Evolutionary conservation across 2,888 invertebrate genomes (phyloP).

Genomic region (Oscheius sp.): DNA sequence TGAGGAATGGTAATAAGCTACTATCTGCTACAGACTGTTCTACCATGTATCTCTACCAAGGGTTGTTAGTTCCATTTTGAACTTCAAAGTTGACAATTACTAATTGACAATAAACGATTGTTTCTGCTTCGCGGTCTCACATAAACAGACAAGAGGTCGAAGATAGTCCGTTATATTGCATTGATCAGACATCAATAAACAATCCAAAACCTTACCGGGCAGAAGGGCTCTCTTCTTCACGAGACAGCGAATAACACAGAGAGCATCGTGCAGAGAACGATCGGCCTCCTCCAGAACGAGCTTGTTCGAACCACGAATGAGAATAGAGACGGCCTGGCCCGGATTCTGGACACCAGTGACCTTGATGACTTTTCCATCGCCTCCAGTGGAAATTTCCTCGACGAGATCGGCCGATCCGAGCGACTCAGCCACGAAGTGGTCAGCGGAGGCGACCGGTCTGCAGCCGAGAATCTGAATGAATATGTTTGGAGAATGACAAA

Average conservation of each 20-base stretch:
- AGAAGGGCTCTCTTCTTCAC: constrained; percentile 83
- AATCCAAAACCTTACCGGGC: constrained; percentile 54
- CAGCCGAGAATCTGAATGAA: constrained; percentile 67
- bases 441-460: constrained; percentile 94
- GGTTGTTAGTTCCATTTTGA: too few species aligned
- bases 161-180: too few species aligned
- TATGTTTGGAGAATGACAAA: not conserved
- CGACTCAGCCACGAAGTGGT: constrained; percentile 93
- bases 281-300: constrained; percentile 90
- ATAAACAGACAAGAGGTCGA: too few species aligned
- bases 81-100: too few species aligned
- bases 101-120: too few species aligned
- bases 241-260: constrained; percentile 92
- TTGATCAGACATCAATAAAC: too few species aligned
- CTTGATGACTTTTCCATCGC: constrained; percentile 88
- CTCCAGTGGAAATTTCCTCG: constrained; percentile 90
- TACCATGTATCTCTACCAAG: too few species aligned
- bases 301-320: constrained; percentile 90
- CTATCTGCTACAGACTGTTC: too few species aligned
- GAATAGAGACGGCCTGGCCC: constrained; percentile 90
- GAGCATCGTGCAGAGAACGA: constrained; percentile 90
- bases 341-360: constrained; percentile 87
- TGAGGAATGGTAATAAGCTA: too few species aligned
- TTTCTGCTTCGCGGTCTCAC: too few species aligned
- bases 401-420: constrained; percentile 91